These are phyloP conservation scores for Aricia agestis DNA, from an alignment of 1,140 invertebrate species.

Conservation along the genomic window DNA sequence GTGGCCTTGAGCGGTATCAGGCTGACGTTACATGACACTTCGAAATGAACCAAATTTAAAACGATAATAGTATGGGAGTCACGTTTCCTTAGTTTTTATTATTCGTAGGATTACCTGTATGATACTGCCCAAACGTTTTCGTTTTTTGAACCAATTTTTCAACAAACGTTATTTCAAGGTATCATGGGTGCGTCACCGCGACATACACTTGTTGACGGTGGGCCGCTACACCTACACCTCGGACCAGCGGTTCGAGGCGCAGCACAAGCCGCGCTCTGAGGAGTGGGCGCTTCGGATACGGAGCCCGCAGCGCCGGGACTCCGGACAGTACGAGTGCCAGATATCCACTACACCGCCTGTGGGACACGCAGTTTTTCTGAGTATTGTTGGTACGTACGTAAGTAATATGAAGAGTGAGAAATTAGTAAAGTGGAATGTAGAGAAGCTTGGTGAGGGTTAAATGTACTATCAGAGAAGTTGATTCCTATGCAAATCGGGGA, in stretches of 20 bases:
- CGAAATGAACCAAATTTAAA: too few species aligned
- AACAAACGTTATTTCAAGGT: constrained; percentile 76
- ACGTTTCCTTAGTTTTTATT: too few species aligned
- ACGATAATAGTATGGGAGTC: too few species aligned
- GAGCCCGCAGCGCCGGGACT: constrained; percentile 86
- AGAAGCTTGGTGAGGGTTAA: too few species aligned
- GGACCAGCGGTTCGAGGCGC: constrained; percentile 87
- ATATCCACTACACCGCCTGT: constrained; percentile 91
- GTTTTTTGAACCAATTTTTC: too few species aligned
- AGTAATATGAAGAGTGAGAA: too few species aligned
- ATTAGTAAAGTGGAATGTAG: too few species aligned
- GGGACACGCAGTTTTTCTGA: constrained; percentile 85
- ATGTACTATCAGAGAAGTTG: too few species aligned
- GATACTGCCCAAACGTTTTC: background rate
- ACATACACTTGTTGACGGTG: constrained; percentile 90
- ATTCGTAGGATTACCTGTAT: too few species aligned
- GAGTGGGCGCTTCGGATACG: constrained; percentile 21
- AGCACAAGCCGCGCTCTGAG: constrained; percentile 85
- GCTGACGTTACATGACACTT: too few species aligned
- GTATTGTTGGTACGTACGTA: constrained; percentile 86
- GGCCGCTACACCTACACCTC: constrained; percentile 91
- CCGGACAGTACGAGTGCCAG: constrained; percentile 91
- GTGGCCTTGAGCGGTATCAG: too few species aligned
- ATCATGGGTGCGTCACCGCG: constrained; percentile 91
- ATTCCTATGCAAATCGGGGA: too few species aligned